A percentile compares a stretch with the other conserved stretches of the same genome.
These are phyloP conservation scores for Upupa epops DNA, from an alignment of 2,113 vertebrate species.

Conservation along the genomic window DNA sequence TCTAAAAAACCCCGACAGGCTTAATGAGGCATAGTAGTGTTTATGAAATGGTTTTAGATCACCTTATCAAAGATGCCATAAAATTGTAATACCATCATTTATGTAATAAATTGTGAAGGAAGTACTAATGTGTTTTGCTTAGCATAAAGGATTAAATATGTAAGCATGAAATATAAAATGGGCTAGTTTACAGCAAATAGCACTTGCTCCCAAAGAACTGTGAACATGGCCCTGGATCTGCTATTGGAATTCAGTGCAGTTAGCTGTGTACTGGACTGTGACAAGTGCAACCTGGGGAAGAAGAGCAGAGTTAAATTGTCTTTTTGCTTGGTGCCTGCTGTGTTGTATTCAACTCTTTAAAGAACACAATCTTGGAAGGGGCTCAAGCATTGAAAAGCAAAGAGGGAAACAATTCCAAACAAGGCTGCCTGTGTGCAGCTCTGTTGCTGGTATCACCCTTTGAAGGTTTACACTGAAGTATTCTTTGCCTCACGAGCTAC, in stretches of 20 bases:
- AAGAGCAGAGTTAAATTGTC: not conserved
- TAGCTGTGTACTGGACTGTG: not conserved
- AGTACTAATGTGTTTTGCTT: not conserved
- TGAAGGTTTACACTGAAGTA: conserved; percentile 67
- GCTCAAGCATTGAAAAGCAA: conserved; percentile 43
- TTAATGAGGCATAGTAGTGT: not conserved
- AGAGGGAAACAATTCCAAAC: conserved; percentile 78
- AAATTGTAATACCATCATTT: not conserved
- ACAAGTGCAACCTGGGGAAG: not conserved
- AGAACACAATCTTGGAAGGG: conserved; percentile 50
- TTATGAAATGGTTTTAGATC: not conserved
- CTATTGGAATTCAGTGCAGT: not conserved
- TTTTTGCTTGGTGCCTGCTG: not conserved
- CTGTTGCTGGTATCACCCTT: conserved; percentile 39
- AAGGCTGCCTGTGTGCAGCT: conserved; percentile 68
- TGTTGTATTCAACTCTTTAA: conserved; percentile 31
- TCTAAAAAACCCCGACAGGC: not conserved
- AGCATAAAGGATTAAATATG: not conserved
- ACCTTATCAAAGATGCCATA: not conserved
- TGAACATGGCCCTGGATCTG: not conserved
- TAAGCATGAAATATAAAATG: not conserved
- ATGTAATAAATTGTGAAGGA: not conserved
- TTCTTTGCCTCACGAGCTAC: conserved; percentile 53
- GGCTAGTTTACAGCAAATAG: not conserved
- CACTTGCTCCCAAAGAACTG: not conserved